phyloP scores from a whole-genome alignment of 2,888 invertebrate species.

The Ecdyonurus torrentis region DNA sequence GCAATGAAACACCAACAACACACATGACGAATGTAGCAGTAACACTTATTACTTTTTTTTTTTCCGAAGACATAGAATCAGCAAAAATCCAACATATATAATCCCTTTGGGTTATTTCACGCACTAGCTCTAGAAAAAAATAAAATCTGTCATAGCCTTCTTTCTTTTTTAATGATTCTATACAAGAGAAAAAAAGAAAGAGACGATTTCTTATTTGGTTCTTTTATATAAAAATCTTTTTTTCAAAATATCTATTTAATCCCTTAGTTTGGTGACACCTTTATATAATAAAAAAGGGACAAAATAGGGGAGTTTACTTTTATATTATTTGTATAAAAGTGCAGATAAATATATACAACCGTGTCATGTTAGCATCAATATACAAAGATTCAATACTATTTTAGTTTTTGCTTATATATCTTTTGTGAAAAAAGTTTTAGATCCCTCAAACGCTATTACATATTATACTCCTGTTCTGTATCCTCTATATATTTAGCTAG shows the following conservation, averaged over 20 bases:
- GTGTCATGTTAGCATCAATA: background rate
- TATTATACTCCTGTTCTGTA: background rate
- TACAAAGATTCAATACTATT: too few relatives aligned
- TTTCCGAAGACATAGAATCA: background rate
- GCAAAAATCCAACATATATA: background rate
- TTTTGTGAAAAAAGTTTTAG: background rate
- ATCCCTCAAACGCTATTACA: background rate
- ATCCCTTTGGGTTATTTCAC: background rate
- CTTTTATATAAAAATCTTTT: background rate
- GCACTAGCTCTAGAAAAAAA: background rate
- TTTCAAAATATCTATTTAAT: background rate
- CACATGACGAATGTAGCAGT: background rate
- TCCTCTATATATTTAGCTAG: background rate
- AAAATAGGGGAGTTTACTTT: background rate
- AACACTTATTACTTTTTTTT: background rate
- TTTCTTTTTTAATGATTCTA: background rate
- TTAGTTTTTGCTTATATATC: too few relatives aligned
- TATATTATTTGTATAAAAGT: background rate
- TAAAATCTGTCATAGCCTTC: background rate
- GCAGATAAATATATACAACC: background rate
- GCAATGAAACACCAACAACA: background rate
- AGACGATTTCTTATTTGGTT: background rate
- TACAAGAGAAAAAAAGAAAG: background rate
- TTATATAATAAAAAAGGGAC: too few relatives aligned
- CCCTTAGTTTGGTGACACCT: background rate